Conservation (phyloP, 2,888 invertebrate genomes). For the Oscheius myriophilus region DNA sequence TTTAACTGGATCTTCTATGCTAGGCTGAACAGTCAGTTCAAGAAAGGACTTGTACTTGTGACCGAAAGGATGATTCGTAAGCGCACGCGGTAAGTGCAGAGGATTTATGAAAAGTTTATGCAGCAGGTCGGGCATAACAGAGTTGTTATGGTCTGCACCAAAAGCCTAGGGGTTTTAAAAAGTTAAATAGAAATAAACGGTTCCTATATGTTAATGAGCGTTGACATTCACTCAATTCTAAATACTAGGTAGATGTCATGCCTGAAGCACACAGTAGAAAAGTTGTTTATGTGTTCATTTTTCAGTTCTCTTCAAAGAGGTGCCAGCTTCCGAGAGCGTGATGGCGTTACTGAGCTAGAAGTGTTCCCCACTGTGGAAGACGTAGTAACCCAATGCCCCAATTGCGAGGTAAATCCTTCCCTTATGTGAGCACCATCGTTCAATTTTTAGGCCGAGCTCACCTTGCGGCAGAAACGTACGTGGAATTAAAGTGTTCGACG, state of each 20-base stretch:
- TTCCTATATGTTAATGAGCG: too few relatives aligned
- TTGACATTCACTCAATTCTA: too few relatives aligned
- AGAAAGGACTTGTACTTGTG: constrained; percentile 57
- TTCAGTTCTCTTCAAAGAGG: constrained; percentile 38
- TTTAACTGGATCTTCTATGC: constrained; percentile 64
- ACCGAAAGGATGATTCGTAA: constrained; percentile 57
- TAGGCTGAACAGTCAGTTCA: constrained; percentile 59
- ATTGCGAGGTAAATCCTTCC: constrained; percentile 43
- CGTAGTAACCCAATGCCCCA: constrained; percentile 50
- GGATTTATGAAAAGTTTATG: neutral
- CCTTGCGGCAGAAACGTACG: constrained; percentile 17
- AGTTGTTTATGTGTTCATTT: neutral
- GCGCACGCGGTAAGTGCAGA: constrained; percentile 41
- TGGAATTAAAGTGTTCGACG: too few relatives aligned
- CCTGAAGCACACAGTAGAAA: too few relatives aligned
- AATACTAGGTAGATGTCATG: too few relatives aligned
- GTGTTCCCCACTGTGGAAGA: constrained; percentile 37
- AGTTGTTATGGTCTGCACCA: too few relatives aligned
- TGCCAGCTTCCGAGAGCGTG: constrained; percentile 30
- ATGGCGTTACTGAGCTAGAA: constrained; percentile 26
- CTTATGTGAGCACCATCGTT: neutral
- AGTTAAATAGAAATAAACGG: too few relatives aligned
- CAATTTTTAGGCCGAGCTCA: constrained; percentile 21
- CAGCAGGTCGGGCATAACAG: too few relatives aligned
- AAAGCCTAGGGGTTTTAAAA: too few relatives aligned